These are phyloP conservation scores for Trachelus iudaicus DNA, from an alignment of 2,888 invertebrate genomes.

Conservation along the genomic window DNA sequence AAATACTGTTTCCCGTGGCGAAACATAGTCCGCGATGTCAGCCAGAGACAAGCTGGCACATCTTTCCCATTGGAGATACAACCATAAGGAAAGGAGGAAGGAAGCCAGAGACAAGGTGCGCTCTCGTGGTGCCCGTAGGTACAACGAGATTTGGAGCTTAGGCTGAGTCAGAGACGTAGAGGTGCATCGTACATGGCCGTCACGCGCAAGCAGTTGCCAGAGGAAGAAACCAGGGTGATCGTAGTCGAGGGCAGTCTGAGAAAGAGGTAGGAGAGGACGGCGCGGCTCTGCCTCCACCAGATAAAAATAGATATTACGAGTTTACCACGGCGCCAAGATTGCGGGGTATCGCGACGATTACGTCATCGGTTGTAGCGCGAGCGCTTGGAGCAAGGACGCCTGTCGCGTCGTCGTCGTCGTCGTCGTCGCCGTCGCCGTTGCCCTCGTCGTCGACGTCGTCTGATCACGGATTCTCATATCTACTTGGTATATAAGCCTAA, in stretches of 20 bases:
- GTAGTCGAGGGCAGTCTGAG: not conserved
- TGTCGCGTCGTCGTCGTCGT: slow-evolving; percentile 48
- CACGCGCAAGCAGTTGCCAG: not conserved
- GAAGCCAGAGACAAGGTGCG: not conserved
- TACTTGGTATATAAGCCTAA: not conserved
- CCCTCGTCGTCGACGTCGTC: slow-evolving; percentile 26
- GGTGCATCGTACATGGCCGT: not conserved
- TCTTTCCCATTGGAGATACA: too few relatives aligned
- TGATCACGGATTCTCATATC: not conserved
- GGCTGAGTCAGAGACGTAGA: not conserved
- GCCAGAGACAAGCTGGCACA: too few relatives aligned
- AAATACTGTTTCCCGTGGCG: not conserved
- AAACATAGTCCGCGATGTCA: not conserved
- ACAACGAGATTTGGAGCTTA: not conserved
- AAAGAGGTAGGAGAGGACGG: not conserved
- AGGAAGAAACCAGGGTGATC: not conserved
- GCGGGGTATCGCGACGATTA: slow-evolving; percentile 69
- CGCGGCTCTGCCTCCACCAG: slow-evolving; percentile 49
- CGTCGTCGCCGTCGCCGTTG: slow-evolving; percentile 25
- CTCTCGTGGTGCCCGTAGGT: not conserved
- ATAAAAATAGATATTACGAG: slow-evolving; percentile 71
- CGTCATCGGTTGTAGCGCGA: slow-evolving; percentile 67
- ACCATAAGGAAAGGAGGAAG: too few relatives aligned
- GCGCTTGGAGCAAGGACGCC: slow-evolving; percentile 56
- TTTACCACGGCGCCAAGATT: slow-evolving; percentile 71